phyloP scores from a whole-genome alignment of 2,888 invertebrate species.

The Drosophila flavopinicola region DNA sequence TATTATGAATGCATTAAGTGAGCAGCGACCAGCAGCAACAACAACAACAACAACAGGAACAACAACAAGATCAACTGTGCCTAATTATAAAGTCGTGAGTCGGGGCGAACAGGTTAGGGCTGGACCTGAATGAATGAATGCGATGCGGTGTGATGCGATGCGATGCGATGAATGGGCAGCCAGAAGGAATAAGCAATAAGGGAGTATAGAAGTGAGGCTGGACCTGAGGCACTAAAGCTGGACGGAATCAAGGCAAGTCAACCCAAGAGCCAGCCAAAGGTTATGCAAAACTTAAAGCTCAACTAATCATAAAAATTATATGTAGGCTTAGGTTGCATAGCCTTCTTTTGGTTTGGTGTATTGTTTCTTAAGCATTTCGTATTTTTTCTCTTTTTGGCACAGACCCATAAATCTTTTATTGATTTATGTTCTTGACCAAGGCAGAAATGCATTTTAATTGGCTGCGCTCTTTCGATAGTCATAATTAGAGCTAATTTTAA shows the following conservation, averaged over 20 bases:
- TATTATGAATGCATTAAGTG: slow-evolving; percentile 83
- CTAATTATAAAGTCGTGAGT: slow-evolving; percentile 82
- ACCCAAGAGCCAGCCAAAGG: slow-evolving; percentile 45
- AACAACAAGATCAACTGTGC: slow-evolving; percentile 57
- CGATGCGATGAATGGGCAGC: slow-evolving; percentile 44
- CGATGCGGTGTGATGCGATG: slow-evolving; percentile 20
- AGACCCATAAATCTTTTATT: slow-evolving; percentile 78
- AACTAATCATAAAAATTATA: slow-evolving; percentile 79
- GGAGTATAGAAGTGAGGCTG: not conserved
- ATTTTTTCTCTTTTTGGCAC: slow-evolving; percentile 30
- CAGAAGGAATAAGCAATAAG: slow-evolving; percentile 21
- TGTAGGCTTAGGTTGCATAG: slow-evolving; percentile 53
- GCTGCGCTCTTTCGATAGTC: slow-evolving; percentile 63
- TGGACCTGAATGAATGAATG: slow-evolving; percentile 63
- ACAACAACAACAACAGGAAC: slow-evolving; percentile 22
- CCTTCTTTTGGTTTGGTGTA: slow-evolving; percentile 33
- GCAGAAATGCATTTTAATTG: slow-evolving; percentile 79
- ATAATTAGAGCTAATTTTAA: slow-evolving; percentile 80
- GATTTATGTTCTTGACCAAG: slow-evolving; percentile 65
- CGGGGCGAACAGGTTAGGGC: slow-evolving; percentile 70
- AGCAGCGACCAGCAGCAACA: slow-evolving; percentile 50
- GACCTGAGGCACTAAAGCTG: slow-evolving; percentile 2
- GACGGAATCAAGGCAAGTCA: slow-evolving; percentile 11
- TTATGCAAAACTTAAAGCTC: slow-evolving; percentile 70
- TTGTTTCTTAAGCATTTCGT: slow-evolving; percentile 25